These are phyloP conservation scores for Erebia ligea DNA, from an alignment of 2,888 invertebrate species.

Conservation along the genomic window DNA sequence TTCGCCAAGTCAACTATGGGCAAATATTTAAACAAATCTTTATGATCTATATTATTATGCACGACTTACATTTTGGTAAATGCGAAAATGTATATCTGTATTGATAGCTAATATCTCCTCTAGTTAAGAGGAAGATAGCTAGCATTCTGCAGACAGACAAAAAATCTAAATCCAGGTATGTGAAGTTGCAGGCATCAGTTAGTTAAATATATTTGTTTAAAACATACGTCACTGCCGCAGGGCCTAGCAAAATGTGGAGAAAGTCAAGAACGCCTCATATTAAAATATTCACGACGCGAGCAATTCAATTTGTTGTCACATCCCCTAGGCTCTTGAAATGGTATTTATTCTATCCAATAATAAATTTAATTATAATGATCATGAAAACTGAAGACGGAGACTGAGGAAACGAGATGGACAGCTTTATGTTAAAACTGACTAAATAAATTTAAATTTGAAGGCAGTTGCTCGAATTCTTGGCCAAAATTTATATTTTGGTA, in stretches of 20 bases:
- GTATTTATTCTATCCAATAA: constrained; percentile 36
- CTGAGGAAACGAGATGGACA: not conserved
- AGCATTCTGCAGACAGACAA: not conserved
- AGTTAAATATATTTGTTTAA: constrained; percentile 42
- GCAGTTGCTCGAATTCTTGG: no score
- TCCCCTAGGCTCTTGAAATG: constrained; percentile 50
- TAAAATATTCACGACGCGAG: constrained; percentile 68
- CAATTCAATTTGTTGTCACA: constrained; percentile 73
- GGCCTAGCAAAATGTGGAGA: constrained; percentile 49
- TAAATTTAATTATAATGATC: constrained; percentile 13
- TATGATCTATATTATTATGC: no score
- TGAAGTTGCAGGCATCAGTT: no score
- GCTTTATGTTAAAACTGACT: not conserved
- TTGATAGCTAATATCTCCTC: no score
- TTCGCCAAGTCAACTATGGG: no score
- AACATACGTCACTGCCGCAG: constrained; percentile 40
- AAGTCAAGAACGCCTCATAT: constrained; percentile 60
- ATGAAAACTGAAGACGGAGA: not conserved
- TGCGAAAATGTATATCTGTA: no score
- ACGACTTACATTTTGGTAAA: no score
- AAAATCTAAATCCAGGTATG: no score
- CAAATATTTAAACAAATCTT: no score
- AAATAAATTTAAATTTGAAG: not conserved
- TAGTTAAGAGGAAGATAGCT: no score
- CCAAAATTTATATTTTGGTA: not conserved